Evolutionary conservation across 2,888 invertebrate species (phyloP), one percentile per base, ranked within the genome.

Genomic region (Zygothrica quintamaculata): DNA sequence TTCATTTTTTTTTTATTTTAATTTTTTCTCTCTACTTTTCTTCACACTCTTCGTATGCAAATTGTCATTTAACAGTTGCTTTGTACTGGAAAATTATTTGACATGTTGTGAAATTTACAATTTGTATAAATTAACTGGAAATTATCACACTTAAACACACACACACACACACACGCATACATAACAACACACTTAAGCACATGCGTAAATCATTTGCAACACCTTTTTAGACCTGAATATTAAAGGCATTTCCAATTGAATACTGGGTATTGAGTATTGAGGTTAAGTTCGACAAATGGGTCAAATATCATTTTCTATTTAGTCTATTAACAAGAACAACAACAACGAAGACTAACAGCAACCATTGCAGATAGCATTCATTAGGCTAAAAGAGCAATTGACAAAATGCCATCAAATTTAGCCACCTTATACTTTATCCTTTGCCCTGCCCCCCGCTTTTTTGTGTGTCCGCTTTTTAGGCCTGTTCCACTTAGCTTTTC

Each of bases 41-140:
- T 16, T 59, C 11, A 13, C 31, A 46, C 40, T 39, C 9, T 31
- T 15, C 47, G 33, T 46, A 42, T 36, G 15, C 13, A 12, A 59
- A 47, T 58, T 42, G 8, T 2, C 9, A 39, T 39, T 56, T 56
- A 33, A 44, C 43, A 46, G 22, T 48, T 37, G 44, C 42, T 65
- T 77, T 11, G 55, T n/a, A 40, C 65, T 65, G 43, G 37, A 78
- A 80, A 78, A 82, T 76, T 43, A 43, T 65, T 62, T 65, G 13
- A 70, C 37, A 59, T 39, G 11, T 52, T 68, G 76, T 70, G 31
- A 66, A 78, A 73, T 66, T 69, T 40, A 0, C 39, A 40, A 68
- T 84, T 77, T 68, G 31, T 13, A 25, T 18, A 61, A 57, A 57
- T 48, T 26, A 59, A 43, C 3, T 37, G 11, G 6, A 33, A 53